A percentile compares a stretch with the other conserved stretches of the same genome.
Evolutionary conservation across 2,888 invertebrate genomes (phyloP).

Genomic region (Agonopterix subpropinquella): DNA sequence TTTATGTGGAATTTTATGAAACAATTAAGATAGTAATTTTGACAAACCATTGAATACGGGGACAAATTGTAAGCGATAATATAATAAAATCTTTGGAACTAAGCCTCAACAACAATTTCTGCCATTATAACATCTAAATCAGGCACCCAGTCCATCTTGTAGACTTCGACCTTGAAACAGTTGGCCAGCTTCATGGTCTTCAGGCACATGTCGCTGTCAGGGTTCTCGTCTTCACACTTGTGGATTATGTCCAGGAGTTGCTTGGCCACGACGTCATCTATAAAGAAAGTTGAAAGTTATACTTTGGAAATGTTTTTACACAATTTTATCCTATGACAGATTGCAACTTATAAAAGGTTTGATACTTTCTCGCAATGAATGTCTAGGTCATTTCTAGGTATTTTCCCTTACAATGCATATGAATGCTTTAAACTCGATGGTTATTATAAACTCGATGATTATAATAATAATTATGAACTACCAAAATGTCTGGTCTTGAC

Average conservation of each 20-base stretch:
- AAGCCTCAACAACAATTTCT: constrained; percentile 38
- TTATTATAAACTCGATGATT: too few species aligned
- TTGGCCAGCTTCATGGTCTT: constrained; percentile 29
- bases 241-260: constrained; percentile 38
- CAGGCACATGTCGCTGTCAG: constrained; percentile 25
- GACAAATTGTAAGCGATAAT: not conserved
- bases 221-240: constrained; percentile 21
- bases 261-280: constrained; percentile 41
- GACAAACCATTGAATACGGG: not conserved
- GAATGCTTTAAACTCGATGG: too few species aligned
- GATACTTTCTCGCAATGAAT: too few species aligned
- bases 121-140: constrained; percentile 33
- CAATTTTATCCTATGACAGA: too few species aligned
- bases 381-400: too few species aligned
- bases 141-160: constrained; percentile 48
- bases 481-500: too few species aligned
- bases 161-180: constrained; percentile 46
- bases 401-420: too few species aligned
- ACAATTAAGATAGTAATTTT: not conserved
- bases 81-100: constrained; percentile 2
- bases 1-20: not conserved
- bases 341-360: too few species aligned
- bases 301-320: too few species aligned
- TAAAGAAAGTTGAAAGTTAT: constrained; percentile 1
- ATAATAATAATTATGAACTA: too few species aligned